These are phyloP conservation scores for Metopolophium dirhodum DNA, from an alignment of 1,140 invertebrate species.

Conservation along the genomic window DNA sequence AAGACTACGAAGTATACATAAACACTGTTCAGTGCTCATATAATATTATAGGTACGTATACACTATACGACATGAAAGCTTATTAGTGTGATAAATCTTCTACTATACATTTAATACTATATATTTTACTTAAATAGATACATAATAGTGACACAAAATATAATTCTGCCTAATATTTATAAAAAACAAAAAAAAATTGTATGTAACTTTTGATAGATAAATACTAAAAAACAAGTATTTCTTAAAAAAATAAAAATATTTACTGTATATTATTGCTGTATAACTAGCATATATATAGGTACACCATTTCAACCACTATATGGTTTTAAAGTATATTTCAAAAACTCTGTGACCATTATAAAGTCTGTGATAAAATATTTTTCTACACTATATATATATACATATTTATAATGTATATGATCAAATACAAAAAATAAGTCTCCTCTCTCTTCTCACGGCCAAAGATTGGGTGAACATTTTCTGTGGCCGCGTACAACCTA, in stretches of 20 bases:
- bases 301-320: background rate
- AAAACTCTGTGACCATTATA: constrained; percentile 25
- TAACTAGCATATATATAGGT: background rate
- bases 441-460: constrained; percentile 57
- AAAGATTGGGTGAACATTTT: constrained; percentile 57
- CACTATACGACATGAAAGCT: background rate
- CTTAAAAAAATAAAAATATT: background rate
- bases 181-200: background rate
- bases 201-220: background rate
- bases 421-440: constrained; percentile 55
- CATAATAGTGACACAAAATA: background rate
- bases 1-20: background rate
- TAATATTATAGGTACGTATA: background rate
- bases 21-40: background rate
- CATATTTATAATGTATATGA: constrained; percentile 29
- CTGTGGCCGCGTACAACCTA: constrained; percentile 53
- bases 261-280: background rate
- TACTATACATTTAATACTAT: background rate
- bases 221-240: background rate
- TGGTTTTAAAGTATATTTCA: constrained; percentile 26
- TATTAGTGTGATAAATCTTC: constrained; percentile 7
- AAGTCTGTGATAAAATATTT: constrained; percentile 51
- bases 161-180: background rate
- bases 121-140: background rate
- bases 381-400: constrained; percentile 11